Evolutionary conservation across 2,888 invertebrate species (phyloP), one percentile per base, ranked within the genome.

Genomic region (Heliconius sara): DNA sequence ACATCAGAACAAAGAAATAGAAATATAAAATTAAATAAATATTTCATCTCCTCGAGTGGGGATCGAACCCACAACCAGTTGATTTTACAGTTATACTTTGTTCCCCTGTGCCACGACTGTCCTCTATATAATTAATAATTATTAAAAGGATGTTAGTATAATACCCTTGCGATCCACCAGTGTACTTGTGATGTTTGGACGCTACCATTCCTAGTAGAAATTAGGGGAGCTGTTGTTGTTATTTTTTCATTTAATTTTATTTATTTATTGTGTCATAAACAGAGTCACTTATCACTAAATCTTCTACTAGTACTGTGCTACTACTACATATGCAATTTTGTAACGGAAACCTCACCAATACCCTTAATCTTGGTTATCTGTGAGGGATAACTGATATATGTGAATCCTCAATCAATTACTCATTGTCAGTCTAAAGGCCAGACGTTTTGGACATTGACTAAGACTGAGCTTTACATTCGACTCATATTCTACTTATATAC

Each of bases 371-470:
- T 30, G 30, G 43, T 70, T 60, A 60, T 22, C 43, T 70, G 39
- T 71, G 71, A 65, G 67, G 67, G 39, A 68, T 57, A 34, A 77
- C 47, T n/a, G 70, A 65, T 77, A 77, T 70, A 65, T 30, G 43
- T n/a, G 63, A 72, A 25, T 72, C 65, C 72, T 72, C 66, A 78
- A 78, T 78, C 77, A 78, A 78, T 78, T 78, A 78, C 72, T 78
- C 77, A 78, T 73, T 73, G 60, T 73, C 73, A 73, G 4, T 60
- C 60, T 39, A 57, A 22, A 72, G 77, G 47, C 71, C 71, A 78
- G 77, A 72, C 77, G 65, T 73, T 78, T 78, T 34, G 77, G 65
- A 78, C 52, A 72, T 65, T 78, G 52, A 72, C 77, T 25, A 60
- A 66, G 66, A 25, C 65, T 25, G 43, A 65, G 65, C 34, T 78